Conservation (phyloP, 2,888 invertebrate species). For the Tenthredo notha region DNA sequence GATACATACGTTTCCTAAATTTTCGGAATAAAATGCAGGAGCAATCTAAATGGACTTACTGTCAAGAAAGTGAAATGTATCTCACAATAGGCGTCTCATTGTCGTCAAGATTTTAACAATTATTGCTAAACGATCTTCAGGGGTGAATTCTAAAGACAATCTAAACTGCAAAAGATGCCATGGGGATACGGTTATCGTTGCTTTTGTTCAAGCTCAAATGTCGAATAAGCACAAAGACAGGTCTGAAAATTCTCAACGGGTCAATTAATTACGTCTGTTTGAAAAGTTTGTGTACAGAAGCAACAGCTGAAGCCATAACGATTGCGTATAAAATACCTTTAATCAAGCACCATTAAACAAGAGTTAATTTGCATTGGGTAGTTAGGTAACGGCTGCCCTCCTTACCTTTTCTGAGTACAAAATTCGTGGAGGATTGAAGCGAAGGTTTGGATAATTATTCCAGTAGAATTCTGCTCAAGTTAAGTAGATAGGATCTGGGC, state of each 20-base stretch:
- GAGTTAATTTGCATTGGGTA: conserved; percentile 33
- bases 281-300: conserved; percentile 22
- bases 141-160: neutral
- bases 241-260: neutral
- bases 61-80: neutral
- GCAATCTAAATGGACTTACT: neutral
- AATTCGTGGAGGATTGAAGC: neutral
- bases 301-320: conserved; percentile 37
- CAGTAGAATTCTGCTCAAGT: conserved; percentile 18
- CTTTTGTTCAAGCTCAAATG: neutral
- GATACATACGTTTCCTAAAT: too few relatives aligned
- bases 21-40: neutral
- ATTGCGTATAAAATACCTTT: conserved; percentile 29
- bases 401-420: conserved; percentile 6
- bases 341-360: conserved; percentile 41
- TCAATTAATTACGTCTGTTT: conserved; percentile 26
- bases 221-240: neutral
- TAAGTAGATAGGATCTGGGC: neutral
- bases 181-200: neutral
- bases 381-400: neutral
- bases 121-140: neutral
- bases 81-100: neutral
- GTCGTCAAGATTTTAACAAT: neutral
- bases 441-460: conserved; percentile 37
- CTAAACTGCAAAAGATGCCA: neutral